Evolutionary conservation across 2,113 vertebrate species (phyloP), one percentile per base, ranked within the genome.

Genomic region (Corythaeola cristata): DNA sequence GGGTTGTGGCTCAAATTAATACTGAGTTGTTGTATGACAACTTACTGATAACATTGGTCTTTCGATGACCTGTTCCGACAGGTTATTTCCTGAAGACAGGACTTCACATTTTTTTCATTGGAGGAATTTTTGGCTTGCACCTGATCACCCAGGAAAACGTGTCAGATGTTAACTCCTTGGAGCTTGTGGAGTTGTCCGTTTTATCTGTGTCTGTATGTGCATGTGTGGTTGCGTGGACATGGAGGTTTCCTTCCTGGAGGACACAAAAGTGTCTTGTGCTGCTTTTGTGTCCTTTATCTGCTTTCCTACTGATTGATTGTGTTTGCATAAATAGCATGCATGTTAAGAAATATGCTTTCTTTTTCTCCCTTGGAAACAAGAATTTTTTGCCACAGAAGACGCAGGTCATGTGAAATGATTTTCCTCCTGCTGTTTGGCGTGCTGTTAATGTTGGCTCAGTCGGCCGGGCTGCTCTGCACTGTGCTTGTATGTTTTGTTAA

Each of bases 161-260:
- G 7, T 41, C 35, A 21, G 12, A n/a, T 75, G 32, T 75, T 64
- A 66, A 66, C 17, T 72, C 13, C 41, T 52, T 24, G 12, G 11
- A 8, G 9, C 6, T 47, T 45, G 12, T 55, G 56, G 27, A 52
- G 10, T 26, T 1, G 0, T 45, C 49, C 1, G 0, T 68, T 63
- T 77, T 52, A 14, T 30, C 20, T 49, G 2, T 58, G 15, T 59
- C 26, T 22, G 3, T 30, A 4, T 18, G 16, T 53, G 23, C 58
- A 6, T 33, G 7, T 33, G 17, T 49, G 13, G 7, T 62, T 39
- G 7, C 15, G 7, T 26, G 20, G 49, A 41, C 13, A 10, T 11
- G 27, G 15, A 12, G 4, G 3, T 56, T 80, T 67, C 24, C 39
- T n/a, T 80, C 16, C 63, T 30, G 27, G 41, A 47, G n/a, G 17